A percentile compares a stretch with the other conserved stretches of the same genome.
phyloP scores from a whole-genome alignment of 1,140 invertebrate species.

The Trachymyrmex septentrionalis region DNA sequence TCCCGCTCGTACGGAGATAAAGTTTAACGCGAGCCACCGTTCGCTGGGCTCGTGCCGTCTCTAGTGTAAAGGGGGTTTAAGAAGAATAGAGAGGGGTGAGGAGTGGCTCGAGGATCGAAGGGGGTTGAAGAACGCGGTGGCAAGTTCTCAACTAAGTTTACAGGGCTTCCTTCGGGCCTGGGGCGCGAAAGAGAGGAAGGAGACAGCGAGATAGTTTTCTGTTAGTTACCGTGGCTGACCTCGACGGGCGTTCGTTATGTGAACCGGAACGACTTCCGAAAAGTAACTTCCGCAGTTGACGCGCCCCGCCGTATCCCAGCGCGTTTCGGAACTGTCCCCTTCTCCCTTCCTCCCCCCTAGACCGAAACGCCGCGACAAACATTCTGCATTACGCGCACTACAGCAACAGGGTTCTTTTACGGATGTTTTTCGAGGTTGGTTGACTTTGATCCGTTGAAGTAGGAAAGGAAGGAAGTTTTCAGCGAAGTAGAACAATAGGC shows the following conservation, averaged over 20 bases:
- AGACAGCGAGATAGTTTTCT: conserved; percentile 69
- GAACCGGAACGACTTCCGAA: conserved; percentile 72
- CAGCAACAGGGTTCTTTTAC: not conserved
- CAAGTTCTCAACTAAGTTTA: conserved; percentile 81
- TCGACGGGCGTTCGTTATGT: conserved; percentile 74
- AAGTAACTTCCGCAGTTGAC: conserved; percentile 74
- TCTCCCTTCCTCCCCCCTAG: not conserved
- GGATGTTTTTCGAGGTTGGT: conserved; percentile 6
- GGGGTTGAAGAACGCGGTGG: conserved; percentile 72
- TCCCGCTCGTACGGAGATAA: conserved; percentile 79
- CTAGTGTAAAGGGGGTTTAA: conserved; percentile 56
- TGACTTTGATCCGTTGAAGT: not conserved
- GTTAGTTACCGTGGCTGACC: conserved; percentile 75
- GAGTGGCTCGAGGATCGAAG: conserved; percentile 49
- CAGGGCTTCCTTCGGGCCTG: conserved; percentile 45
- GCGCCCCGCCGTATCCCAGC: conserved; percentile 24
- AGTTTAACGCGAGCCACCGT: conserved; percentile 79
- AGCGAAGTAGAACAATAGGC: not conserved
- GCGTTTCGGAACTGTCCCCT: conserved; percentile 54
- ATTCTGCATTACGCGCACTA: conserved; percentile 30
- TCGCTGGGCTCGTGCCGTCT: conserved; percentile 62
- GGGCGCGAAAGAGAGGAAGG: conserved; percentile 50
- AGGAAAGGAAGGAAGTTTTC: not conserved
- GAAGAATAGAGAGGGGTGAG: conserved; percentile 39
- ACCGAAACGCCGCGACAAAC: conserved; percentile 2